phyloP scores from a whole-genome alignment of 23 tunicate genomes.

The Trididemnum miniatum region DNA sequence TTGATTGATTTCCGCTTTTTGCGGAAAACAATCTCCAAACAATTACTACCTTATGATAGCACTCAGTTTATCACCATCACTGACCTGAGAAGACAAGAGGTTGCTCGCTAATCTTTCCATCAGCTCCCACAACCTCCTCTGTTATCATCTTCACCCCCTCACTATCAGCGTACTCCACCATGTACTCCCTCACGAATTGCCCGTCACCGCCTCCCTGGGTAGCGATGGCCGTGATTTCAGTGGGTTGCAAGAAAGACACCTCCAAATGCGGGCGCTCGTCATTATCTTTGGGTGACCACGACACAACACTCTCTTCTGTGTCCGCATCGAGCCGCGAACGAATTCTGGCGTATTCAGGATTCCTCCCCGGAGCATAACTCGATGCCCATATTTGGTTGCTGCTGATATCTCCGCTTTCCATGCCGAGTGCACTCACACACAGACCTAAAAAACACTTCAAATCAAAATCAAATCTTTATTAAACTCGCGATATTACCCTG shows the following conservation, averaged over 20 bases:
- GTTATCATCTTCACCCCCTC: conserved; percentile 41
- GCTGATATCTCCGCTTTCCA: conserved; percentile 66
- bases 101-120: conserved; percentile 2
- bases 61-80: no score
- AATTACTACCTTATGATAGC: no score
- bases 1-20: no score
- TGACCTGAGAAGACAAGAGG: conserved; percentile 51
- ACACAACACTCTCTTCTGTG: neutral
- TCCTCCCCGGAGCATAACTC: conserved; percentile 33
- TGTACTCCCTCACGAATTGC: conserved; percentile 43
- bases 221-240: conserved; percentile 63
- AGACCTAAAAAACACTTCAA: conserved; percentile 25
- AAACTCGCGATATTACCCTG: no score
- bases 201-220: conserved; percentile 83
- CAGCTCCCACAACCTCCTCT: conserved; percentile 21
- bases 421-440: conserved; percentile 59
- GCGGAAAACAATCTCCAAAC: no score
- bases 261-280: conserved; percentile 63
- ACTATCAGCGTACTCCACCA: conserved; percentile 46
- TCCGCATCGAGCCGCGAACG: neutral
- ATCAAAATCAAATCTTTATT: no score
- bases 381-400: conserved; percentile 69
- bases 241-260: conserved; percentile 54
- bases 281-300: conserved; percentile 77
- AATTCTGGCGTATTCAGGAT: conserved; percentile 59